Evolutionary conservation across 2,888 invertebrate species (phyloP), one percentile per base, ranked within the genome.

Genomic region (Ptychoptera albimana): DNA sequence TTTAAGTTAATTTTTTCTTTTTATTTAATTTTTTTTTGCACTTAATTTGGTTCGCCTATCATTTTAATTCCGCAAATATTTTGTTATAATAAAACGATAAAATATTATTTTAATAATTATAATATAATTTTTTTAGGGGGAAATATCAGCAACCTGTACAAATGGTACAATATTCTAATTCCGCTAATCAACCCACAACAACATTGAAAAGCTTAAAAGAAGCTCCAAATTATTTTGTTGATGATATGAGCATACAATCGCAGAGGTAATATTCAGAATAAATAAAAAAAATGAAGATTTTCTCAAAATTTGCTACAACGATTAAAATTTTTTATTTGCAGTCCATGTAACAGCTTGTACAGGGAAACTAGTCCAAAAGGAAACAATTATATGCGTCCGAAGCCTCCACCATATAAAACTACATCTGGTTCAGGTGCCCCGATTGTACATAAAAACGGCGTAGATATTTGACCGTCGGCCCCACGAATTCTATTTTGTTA

Each of bases 141-240:
- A 23, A 23, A 23, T 70, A 52, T 55, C 60, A 35, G 58, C 63
- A 30, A 8, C 69, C 70, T 10, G 72, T 74, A 30, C 75, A 76
- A 62, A 73, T 75, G 69, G 74, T 74, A 5, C 76, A 77, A 54
- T 76, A 75, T 54, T 72, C 74, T 12, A 70, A 63, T 46, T 60
- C 70, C 11, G 67, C 70, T 9, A 69, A 69, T 53, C 68, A 72
- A 46, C 74, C 73, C 8, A 69, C 73, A 15, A 73, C 74, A 41
- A 75, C 74, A 8, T 57, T 77, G 11, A 70, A 75, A 49, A 75
- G 75, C 44, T 60, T 77, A 9, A 73, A 76, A 38, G 68, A 67
- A 50, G 34, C 42, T n/a, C 56, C 72, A 44, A 61, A 68, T 57
- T 49, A 57, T 34, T 54, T 64, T 2, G 46, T 63, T 45, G 66